Evolutionary conservation across 2,113 vertebrate species (phyloP), one percentile per base, ranked within the genome.

Genomic region (Cynoglossus semilaevis): DNA sequence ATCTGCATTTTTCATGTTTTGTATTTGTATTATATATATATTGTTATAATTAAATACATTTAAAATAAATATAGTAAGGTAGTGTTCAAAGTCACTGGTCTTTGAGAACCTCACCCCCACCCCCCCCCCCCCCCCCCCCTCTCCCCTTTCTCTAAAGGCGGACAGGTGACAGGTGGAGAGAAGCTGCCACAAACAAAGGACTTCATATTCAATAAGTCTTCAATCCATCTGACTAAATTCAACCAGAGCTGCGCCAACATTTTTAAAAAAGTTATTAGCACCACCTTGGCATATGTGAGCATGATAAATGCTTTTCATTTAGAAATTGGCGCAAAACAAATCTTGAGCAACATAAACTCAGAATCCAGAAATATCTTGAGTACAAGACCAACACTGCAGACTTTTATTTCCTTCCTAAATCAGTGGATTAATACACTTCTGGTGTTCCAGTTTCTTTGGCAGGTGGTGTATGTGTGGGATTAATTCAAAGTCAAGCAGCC

Each of bases 41-140:
- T n/a, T 10, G 29, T 19, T n/a, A 59, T 45, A 43, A 46, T 63
- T n/a, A n/a, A n/a, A n/a, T n/a, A n/a, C n/a, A n/a, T n/a, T n/a
- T n/a, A n/a, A n/a, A n/a, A n/a, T n/a, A n/a, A n/a, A n/a, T n/a
- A n/a, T n/a, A n/a, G n/a, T n/a, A n/a, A n/a, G 38, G 53, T 63
- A 41, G 34, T 45, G 9, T 72, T 75, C 58, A 70, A 35, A 79
- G 63, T 78, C 64, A 40, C 62, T 76, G 69, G 59, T 69, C 56
- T 50, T 43, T 63, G 51, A 67, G 48, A 34, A 1, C n/a, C n/a
- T 49, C 43, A 19, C 37, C 41, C 56, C n/a, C n/a, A n/a, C n/a
- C n/a, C n/a, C n/a, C n/a, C n/a, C n/a, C n/a, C n/a, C n/a, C n/a
- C n/a, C n/a, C n/a, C n/a, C n/a, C n/a, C n/a, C n/a, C n/a, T n/a